Evolutionary conservation across 2,888 invertebrate genomes (phyloP), one percentile per base, ranked within the genome.

Genomic region (Octonoba sinensis): DNA sequence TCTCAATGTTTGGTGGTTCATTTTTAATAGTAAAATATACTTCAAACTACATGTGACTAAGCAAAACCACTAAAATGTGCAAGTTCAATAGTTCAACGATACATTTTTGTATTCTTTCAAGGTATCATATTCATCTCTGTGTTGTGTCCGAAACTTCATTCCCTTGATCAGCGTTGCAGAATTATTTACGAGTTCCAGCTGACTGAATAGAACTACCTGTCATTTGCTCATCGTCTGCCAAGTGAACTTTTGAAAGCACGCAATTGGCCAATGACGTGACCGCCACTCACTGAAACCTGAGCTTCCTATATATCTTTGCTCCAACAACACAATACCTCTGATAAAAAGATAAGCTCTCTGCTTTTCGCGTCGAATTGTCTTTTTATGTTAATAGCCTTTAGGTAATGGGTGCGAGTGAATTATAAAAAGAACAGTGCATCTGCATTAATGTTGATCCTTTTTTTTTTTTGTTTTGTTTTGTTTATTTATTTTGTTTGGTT

Each of bases 221-320:
- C 75, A 75, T 75, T 75, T 67, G 36, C 36, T 54, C 49, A 65
- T 74, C 74, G 56, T 18, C 65, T 66, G 57, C 22, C 73, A 72
- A 18, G n/a, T 54, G 54, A n/a, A 24, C 57, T 46, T 66, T 57
- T 11, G 49, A 47, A 49, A 36, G 36, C 59, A 59, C 60, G 56
- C 46, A 20, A 74, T 57, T 66, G 65, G 65, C 46, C 62, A 57
- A n/a, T 70, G 49, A 24, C 77, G 77, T 77, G 77, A 70, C 77
- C 56, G 57, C 54, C 44, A 64, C 56, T 57, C 16, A 22, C 46
- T 12, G 59, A 57, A 57, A 36, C 27, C 57, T 18, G 18, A 65
- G 36, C 24, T 59, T 46, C 18, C 18, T 20, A 57, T 59, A 47
- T 71, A 18, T 57, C 57, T 27, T 57, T 74, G 74, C 36, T 74